phyloP scores from a whole-genome alignment of 2,888 invertebrate species.

The Tiliacea citrago region DNA sequence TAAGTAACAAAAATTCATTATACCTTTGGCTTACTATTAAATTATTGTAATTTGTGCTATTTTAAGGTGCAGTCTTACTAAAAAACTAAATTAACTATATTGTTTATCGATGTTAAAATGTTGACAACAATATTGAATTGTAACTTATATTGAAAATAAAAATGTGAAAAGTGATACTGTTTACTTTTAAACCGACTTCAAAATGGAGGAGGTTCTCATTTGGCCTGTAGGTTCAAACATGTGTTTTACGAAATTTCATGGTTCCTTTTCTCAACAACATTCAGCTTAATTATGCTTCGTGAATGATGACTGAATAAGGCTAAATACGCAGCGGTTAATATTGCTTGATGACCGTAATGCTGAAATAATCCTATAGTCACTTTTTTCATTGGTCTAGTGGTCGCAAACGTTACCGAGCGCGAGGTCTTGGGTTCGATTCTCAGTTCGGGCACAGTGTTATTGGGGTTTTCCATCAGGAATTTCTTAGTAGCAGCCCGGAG shows the following conservation, averaged over 20 bases:
- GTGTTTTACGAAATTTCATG: background rate
- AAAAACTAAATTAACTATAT: no score
- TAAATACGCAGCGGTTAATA: no score
- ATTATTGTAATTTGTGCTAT: slow-evolving; percentile 52
- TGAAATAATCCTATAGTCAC: no score
- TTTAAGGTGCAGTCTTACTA: slow-evolving; percentile 45
- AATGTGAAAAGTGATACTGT: slow-evolving; percentile 10
- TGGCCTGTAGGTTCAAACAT: no score
- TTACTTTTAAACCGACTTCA: background rate
- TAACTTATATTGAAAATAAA: slow-evolving; percentile 67
- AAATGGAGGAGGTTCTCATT: background rate
- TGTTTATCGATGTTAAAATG: slow-evolving; percentile 72
- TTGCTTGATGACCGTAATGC: no score
- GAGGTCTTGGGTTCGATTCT: background rate
- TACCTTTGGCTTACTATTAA: slow-evolving; percentile 36
- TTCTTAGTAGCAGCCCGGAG: background rate
- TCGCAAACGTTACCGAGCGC: no score
- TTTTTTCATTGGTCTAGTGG: no score
- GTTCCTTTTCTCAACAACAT: no score
- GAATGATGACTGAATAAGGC: no score
- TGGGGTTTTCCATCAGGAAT: background rate
- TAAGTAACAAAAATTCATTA: slow-evolving; percentile 33
- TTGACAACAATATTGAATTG: slow-evolving; percentile 76
- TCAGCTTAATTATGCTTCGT: no score
- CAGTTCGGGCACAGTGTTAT: background rate